Evolutionary conservation across 2,888 invertebrate genomes (phyloP).

Genomic region (Tipula vernalis): DNA sequence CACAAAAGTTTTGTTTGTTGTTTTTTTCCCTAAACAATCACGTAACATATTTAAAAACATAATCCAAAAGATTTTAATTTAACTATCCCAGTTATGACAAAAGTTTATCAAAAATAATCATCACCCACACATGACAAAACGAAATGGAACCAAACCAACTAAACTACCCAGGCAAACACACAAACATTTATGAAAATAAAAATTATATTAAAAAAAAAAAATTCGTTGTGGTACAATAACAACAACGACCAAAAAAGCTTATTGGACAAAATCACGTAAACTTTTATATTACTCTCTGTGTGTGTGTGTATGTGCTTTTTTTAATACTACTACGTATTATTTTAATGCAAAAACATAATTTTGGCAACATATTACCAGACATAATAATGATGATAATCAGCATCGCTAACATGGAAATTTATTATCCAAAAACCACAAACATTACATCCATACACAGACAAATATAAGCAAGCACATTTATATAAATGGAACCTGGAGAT

Average conservation of each 20-base stretch:
- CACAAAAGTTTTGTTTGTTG: not conserved
- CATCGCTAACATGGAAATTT: not conserved
- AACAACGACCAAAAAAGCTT: not conserved
- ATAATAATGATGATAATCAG: conserved; percentile 4
- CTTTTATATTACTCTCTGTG: not conserved
- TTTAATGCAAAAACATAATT: not conserved
- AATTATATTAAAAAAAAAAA: not conserved
- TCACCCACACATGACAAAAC: not conserved
- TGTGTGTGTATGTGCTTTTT: not conserved
- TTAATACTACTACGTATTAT: not conserved
- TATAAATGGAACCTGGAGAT: not conserved
- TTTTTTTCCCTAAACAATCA: not conserved
- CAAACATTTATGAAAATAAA: not conserved
- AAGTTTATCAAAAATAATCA: not conserved
- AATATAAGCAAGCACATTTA: not conserved
- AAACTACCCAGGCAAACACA: not conserved
- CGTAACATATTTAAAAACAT: not conserved
- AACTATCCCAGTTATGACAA: not conserved
- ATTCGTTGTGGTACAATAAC: not conserved
- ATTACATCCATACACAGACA: not conserved
- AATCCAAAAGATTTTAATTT: not conserved
- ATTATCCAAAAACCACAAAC: not conserved
- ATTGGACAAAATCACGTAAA: conserved; percentile 4
- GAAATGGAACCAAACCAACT: not conserved
- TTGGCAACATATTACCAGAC: not conserved